Evolutionary conservation across 2,797 vertebrate species (phyloP).

Genomic region (Gallirallus australis): DNA sequence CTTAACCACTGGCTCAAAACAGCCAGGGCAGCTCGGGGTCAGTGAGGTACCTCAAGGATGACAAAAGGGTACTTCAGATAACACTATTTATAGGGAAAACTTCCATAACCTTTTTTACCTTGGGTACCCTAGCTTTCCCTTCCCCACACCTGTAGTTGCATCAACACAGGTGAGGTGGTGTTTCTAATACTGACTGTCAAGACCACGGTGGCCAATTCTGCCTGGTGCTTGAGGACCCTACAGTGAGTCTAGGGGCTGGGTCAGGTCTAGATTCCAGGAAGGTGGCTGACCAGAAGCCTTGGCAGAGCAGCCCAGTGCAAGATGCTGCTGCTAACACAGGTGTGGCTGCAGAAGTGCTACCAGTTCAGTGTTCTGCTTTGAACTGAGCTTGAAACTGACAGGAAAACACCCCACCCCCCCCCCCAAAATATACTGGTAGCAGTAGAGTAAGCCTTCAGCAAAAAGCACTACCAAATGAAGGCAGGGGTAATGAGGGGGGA

Average conservation of each 20-base stretch:
- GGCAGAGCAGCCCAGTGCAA: neutral
- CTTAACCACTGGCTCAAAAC: neutral
- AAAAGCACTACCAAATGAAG: neutral
- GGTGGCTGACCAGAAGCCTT: neutral
- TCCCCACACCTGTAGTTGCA: neutral
- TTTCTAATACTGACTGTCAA: neutral
- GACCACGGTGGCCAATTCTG: neutral
- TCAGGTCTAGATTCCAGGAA: neutral
- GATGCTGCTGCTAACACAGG: neutral
- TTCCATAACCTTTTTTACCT: neutral
- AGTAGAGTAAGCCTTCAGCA: neutral
- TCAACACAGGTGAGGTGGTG: rapidly evolving
- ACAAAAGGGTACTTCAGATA: neutral
- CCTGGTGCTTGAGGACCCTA: rapidly evolving
- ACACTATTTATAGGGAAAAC: neutral
- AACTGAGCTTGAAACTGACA: rapidly evolving
- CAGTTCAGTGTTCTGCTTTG: neutral
- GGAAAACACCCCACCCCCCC: neutral
- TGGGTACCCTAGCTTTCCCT: neutral
- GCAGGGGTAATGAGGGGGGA: neutral
- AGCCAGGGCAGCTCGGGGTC: neutral
- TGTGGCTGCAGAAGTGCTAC: neutral
- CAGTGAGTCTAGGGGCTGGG: no score
- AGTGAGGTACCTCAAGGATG: neutral
- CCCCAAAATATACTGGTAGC: neutral